Base-by-base conservation (phyloP, 2,888 invertebrate genomes). In the Pollenia griseotomentosa region DNA sequence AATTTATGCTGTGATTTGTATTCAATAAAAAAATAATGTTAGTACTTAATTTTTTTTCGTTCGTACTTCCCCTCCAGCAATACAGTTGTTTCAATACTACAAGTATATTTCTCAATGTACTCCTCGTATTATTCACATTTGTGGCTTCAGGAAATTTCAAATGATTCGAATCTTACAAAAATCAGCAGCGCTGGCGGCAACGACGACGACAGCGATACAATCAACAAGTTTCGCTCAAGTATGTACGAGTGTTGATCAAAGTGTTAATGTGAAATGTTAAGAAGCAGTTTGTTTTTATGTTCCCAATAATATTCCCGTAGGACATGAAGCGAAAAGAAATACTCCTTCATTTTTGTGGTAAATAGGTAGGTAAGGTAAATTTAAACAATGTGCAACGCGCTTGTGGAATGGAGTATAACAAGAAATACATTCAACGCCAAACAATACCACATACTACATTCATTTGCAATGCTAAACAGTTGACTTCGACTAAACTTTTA, bases 381-480 rank as follows among this genome's bases (percentile, higher is more conserved):
- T 48, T 19, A 10, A 16, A 55, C 6, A 65, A 40, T 48, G 11
- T 51, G 9, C 57, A 71, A 57, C 23, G 9, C 57, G 44, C 7
- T 51, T 23, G 44, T 10, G 48, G 48, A 61, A 74, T 33, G 40
- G 12, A 63, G 74, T 75, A 70, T 70, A 40, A 33, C 3, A n/a
- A 68, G 53, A 16, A 51, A 68, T 40, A 51, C 68, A 33, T 51
- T 1, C 51, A 68, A 53, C 53, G 53, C n/a, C n/a, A 68, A 14
- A 59, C 57, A 59, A 23, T 33, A 33, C 23, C 42, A 63, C 70
- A 40, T 33, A 12, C 44, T 46, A n/a, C 44, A 12, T 68, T 42
- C 59, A 79, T 79, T 68, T 70, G 79, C 79, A 81, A 65, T 73
- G 55, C 80, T 73, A 81, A 81, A 65, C 55, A 65, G 71, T 57